Conservation (phyloP, 2,797 vertebrate species). For the Ceryle rudis region DNA sequence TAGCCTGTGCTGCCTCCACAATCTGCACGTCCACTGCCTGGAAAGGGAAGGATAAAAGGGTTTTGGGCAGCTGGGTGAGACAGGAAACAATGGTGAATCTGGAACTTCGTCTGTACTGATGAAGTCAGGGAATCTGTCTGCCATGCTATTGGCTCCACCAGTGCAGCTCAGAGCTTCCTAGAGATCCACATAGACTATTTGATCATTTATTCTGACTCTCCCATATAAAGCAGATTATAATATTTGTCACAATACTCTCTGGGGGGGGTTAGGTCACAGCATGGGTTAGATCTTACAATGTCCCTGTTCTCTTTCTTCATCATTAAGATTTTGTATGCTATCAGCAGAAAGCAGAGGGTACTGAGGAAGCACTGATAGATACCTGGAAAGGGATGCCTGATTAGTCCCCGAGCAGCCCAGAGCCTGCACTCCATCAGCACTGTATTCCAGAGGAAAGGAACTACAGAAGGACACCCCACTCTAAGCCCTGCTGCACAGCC, state of each 20-base stretch:
- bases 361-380: neutral
- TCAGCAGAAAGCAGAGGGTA: neutral
- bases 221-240: neutral
- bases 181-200: neutral
- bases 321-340: neutral
- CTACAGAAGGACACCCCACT: neutral
- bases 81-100: neutral
- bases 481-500: neutral
- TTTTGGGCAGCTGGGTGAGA: neutral
- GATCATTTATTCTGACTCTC: neutral
- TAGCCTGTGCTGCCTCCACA: neutral
- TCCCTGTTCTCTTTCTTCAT: neutral
- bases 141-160: accelerated
- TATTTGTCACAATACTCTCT: neutral
- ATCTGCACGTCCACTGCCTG: neutral
- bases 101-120: neutral
- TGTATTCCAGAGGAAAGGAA: neutral
- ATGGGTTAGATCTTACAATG: neutral
- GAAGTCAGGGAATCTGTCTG: neutral
- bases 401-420: neutral
- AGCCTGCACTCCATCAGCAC: neutral
- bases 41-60: neutral
- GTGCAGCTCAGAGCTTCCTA: neutral
- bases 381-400: neutral
- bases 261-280: neutral